Percentiles rank a stretch among this genome's conserved stretches.
These are phyloP conservation scores for Pantherophis alleghaniensis DNA, from an alignment of 2,797 vertebrate genomes.

Conservation along the genomic window DNA sequence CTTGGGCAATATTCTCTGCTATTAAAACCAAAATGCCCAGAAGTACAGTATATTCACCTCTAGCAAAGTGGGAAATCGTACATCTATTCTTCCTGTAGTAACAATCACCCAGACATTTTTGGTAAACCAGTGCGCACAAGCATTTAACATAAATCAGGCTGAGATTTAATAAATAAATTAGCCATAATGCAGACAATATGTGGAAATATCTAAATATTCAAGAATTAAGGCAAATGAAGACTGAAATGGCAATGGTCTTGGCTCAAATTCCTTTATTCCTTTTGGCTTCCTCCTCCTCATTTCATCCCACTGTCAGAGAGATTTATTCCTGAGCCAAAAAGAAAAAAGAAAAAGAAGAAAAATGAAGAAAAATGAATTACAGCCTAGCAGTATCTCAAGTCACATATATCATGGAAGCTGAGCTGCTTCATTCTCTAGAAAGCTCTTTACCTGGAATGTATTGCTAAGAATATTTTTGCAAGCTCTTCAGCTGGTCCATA, in stretches of 20 bases:
- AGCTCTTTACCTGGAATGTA: slow-evolving; percentile 39
- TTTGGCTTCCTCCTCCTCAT: slow-evolving; percentile 40
- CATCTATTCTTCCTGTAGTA: too few relatives aligned
- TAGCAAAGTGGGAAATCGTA: background rate
- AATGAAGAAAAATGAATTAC: slow-evolving; percentile 40
- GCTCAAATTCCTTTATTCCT: slow-evolving; percentile 40
- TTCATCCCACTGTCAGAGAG: slow-evolving; percentile 53
- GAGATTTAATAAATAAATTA: background rate
- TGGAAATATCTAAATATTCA: slow-evolving; percentile 33
- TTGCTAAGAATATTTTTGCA: slow-evolving; percentile 46
- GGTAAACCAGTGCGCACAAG: background rate
- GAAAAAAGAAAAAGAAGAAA: slow-evolving; percentile 11
- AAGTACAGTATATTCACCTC: background rate
- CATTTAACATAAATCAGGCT: background rate
- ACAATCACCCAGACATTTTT: background rate
- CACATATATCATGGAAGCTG: slow-evolving; percentile 50
- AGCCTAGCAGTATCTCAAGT: slow-evolving; percentile 22
- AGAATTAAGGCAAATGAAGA: slow-evolving; percentile 53
- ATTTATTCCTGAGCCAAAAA: slow-evolving; percentile 55
- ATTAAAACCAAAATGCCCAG: background rate
- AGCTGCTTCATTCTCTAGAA: slow-evolving; percentile 19
- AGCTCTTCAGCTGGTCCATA: slow-evolving; percentile 38
- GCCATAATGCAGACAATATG: background rate
- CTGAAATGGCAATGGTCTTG: slow-evolving; percentile 28
- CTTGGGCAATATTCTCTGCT: background rate